Percentiles rank a stretch among this genome's conserved stretches.
phyloP scores from a whole-genome alignment of 1,140 invertebrate species.

The Heliconius melpomene region DNA sequence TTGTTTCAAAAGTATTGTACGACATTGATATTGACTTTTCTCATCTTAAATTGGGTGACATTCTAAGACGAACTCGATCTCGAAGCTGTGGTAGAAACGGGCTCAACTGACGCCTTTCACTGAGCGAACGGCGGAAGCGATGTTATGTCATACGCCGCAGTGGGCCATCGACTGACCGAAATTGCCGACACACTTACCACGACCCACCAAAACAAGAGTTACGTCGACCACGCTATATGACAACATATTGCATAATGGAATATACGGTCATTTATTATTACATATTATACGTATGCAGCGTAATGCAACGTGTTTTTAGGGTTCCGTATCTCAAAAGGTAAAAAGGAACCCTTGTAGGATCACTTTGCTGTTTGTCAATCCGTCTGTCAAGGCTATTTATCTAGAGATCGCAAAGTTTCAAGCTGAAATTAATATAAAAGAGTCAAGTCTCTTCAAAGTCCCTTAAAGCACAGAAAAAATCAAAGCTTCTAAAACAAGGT shows the following conservation, averaged over 20 bases:
- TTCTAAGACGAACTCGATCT: conserved; percentile 25
- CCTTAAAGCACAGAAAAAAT: too few relatives aligned
- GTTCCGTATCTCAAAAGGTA: too few relatives aligned
- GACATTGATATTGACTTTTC: conserved; percentile 47
- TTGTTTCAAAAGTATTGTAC: conserved; percentile 19
- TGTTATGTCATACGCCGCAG: conserved; percentile 69
- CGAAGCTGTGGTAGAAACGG: conserved; percentile 10
- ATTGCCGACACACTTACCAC: conserved; percentile 75
- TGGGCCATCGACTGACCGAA: conserved; percentile 74
- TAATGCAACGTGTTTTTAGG: neutral
- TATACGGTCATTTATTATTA: conserved; percentile 40
- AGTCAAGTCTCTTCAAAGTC: too few relatives aligned
- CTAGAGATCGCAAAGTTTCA: too few relatives aligned
- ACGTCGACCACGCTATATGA: conserved; percentile 64
- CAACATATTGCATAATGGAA: conserved; percentile 66
- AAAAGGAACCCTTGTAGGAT: too few relatives aligned
- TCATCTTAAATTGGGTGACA: conserved; percentile 13
- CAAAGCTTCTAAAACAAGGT: too few relatives aligned
- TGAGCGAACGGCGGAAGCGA: conserved; percentile 69
- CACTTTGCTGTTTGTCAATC: too few relatives aligned
- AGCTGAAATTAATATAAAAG: too few relatives aligned
- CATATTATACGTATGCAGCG: neutral
- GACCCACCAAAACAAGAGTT: conserved; percentile 75
- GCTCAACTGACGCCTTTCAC: conserved; percentile 64
- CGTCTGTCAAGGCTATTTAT: too few relatives aligned